Percentiles rank a stretch among this genome's conserved stretches.
phyloP scores from a whole-genome alignment of 2,113 vertebrate species.

The Choloepus hoffmanni region DNA sequence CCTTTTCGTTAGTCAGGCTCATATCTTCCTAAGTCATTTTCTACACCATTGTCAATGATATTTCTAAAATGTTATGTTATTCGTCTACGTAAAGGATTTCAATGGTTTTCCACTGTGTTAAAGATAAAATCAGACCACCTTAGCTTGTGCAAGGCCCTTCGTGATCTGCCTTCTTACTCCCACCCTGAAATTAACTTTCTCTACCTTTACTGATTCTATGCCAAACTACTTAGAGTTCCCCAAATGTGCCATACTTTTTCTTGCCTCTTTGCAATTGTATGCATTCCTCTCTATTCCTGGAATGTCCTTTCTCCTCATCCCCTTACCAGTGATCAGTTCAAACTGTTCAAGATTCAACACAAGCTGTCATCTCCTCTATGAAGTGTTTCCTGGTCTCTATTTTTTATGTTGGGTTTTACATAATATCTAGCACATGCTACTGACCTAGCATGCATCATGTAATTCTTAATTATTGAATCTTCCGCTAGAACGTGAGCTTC shows the following conservation, averaged over 20 bases:
- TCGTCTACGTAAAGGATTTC: constrained; percentile 19
- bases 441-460: neutral
- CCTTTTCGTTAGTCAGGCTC: neutral
- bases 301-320: neutral
- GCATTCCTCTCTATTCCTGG: neutral
- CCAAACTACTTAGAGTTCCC: neutral
- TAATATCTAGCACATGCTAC: neutral
- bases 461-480: neutral
- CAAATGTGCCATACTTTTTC: neutral
- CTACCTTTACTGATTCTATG: neutral
- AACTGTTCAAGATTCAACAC: neutral
- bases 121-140: neutral
- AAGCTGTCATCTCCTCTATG: neutral
- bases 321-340: neutral
- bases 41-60: neutral
- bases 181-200: neutral
- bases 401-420: neutral
- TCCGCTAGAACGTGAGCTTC: neutral
- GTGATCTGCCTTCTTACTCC: neutral
- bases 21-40: constrained; percentile 3
- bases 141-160: neutral
- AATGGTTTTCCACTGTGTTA: neutral
- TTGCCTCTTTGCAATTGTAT: neutral
- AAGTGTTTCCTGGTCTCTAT: neutral
- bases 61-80: constrained; percentile 48